Evolutionary conservation across 92 coral and sea anemone species (phyloP), one percentile per base, ranked within the genome.

Genomic region (Nematostella vectensis): DNA sequence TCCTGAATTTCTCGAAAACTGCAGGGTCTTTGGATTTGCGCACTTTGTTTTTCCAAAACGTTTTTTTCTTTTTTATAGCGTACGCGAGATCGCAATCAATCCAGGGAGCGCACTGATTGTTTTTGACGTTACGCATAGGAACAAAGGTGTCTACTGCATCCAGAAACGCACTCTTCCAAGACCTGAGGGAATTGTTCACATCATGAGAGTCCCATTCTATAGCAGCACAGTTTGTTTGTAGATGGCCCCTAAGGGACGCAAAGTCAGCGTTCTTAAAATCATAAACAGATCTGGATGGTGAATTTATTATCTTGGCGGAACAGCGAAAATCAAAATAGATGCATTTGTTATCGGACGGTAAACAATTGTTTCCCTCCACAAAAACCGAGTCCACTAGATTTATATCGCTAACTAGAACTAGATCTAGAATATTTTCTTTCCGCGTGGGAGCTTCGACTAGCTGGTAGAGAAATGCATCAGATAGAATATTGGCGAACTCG

Each of bases 1-100:
- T 38, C 15, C 69, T 52, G 38, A 75, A 75, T 69, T 59, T 36
- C 26, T 75, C 75, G 29, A 26, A 29, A n/a, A 67, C 25, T 36
- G 38, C 57, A 28, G 81, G 75, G 39, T 74, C 68, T 13, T 50
- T 42, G 23, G 69, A 55, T 3, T 28, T 33, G n/a, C 63, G 31
- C 12, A 66, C 63, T 51, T 43, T 55, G 29, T 23, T 47, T 47
- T 39, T 57, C 42, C 54, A 57, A 13, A 48, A 45, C 13, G 43
- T 67, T 42, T 54, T 38, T 42, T 38, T 38, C 26, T 53, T 65
- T 29, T 28, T 28, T 13, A 65, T 66, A 3, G 63, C 72, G 25
- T 16, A 39, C 39, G 23, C 38, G 24, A 61, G 57, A 29, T 61
- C 57, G 16, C 67, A 37, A 29, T 27, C 43, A 25, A 61, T 61